phyloP scores from a whole-genome alignment of 2,113 vertebrate species.

The Cololabis saira region DNA sequence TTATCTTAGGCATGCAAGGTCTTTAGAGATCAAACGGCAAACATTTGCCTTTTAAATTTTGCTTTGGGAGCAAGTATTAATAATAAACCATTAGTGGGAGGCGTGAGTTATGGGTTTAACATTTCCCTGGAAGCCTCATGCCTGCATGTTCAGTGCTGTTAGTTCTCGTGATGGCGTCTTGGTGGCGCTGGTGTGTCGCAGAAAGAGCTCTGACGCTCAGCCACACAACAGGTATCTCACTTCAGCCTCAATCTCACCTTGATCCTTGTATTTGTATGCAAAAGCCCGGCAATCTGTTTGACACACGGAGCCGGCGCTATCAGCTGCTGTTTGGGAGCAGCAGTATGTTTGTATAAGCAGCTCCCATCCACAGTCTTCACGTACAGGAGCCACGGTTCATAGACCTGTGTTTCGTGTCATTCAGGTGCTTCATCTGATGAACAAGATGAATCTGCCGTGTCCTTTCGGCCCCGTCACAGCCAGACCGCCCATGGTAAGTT shows the following conservation, averaged over 20 bases:
- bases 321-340: conserved; percentile 53
- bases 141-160: conserved; percentile 25
- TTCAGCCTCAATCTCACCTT: conserved; percentile 55
- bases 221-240: conserved; percentile 26
- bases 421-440: conserved; percentile 98
- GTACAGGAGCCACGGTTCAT: conserved; percentile 1
- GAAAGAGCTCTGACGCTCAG: conserved; percentile 11
- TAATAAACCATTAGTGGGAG: conserved; percentile 73
- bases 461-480: conserved; percentile 93
- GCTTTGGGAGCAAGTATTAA: conserved; percentile 71
- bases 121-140: conserved; percentile 62
- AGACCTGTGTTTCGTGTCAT: conserved; percentile 26
- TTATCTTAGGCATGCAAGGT: conserved; percentile 58
- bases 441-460: conserved; percentile 98
- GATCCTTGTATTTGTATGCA: conserved; percentile 57
- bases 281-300: conserved; percentile 62
- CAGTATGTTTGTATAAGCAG: conserved; percentile 39
- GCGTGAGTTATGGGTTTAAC: conserved; percentile 78
- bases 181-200: conserved; percentile 74
- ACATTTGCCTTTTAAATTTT: conserved; percentile 73
- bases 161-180: conserved; percentile 45
- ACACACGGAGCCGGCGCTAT: conserved; percentile 62
- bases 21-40: conserved; percentile 75
- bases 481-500: conserved; percentile 89
- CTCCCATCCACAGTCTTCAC: conserved; percentile 2